These are phyloP conservation scores for Drosophila pseudotakahashii DNA, from an alignment of 2,888 invertebrate genomes.

Conservation along the genomic window DNA sequence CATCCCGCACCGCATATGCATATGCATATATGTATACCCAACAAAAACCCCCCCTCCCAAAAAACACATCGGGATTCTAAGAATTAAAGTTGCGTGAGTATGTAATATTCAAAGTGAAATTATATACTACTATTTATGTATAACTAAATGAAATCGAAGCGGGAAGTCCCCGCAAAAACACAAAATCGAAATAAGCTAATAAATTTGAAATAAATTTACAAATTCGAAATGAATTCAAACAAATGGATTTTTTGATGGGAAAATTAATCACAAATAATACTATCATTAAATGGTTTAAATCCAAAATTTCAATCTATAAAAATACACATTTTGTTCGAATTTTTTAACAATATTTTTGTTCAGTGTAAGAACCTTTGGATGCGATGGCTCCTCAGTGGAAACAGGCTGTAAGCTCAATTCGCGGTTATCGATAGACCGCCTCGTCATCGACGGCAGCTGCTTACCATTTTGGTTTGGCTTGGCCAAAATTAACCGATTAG, in stretches of 20 bases:
- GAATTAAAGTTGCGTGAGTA: slow-evolving; percentile 49
- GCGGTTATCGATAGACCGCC: neutral
- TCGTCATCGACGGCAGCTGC: neutral
- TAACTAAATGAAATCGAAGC: slow-evolving; percentile 41
- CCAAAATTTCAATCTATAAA: too few species aligned
- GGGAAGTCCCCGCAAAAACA: slow-evolving; percentile 10
- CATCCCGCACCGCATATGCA: slow-evolving; percentile 24
- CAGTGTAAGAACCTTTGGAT: neutral
- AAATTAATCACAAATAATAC: too few species aligned
- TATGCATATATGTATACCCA: neutral
- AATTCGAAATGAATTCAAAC: neutral
- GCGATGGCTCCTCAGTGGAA: neutral
- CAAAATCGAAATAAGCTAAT: slow-evolving; percentile 46
- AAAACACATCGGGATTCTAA: slow-evolving; percentile 45
- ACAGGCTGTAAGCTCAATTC: neutral
- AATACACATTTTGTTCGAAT: too few species aligned
- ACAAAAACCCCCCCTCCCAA: neutral
- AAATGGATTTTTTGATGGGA: too few species aligned
- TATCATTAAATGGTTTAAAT: too few species aligned
- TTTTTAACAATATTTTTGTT: too few species aligned
- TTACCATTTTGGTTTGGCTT: neutral
- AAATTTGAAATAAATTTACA: slow-evolving; percentile 51
- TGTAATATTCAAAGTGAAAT: slow-evolving; percentile 57
- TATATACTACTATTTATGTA: slow-evolving; percentile 32
- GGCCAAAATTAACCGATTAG: neutral